Base-by-base conservation (phyloP, 2,888 invertebrate species). In the Scrobipalpa costella region DNA sequence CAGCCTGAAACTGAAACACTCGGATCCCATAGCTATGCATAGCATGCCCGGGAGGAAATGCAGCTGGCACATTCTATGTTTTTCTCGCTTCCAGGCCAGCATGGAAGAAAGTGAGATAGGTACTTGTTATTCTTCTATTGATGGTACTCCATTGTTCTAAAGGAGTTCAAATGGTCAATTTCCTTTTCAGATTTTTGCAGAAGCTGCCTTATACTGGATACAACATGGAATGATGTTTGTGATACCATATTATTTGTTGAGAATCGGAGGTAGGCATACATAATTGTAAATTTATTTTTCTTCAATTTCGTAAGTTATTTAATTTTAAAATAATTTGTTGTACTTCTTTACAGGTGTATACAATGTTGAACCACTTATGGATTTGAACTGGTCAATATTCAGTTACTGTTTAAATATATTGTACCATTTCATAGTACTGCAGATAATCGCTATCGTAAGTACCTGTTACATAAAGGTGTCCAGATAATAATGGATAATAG, bases 191-290 rank as follows among this genome's bases (percentile, higher is more conserved):
- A 94, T 98, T 82, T 96, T 97, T 71, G 96, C 97, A 81, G 99
- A 99, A 90, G 96, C 96, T 78, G 95, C 97, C 69, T 94, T 97
- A 64, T 99, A 99, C 88, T 99, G 97, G 94, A 95, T 98, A 80
- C 99, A 99, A 88, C 99, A 99, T 92, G 95, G 96, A 70, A 94
- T 98, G 93, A 98, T 99, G 95, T 94, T 98, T 86, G 94, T 98
- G 64, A 97, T 98, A 90, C 98, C 98, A 70, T 96, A 97, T 86
- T 98, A 98, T 87, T 94, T 99, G 67, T 92, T 98, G 79, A 94
- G 95, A 85, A 93, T 95, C 82, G 96, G 97, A 92, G 98, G 98
- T 97, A 93, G 90, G 83, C 17, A 21, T 7, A 27, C 11, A 52
- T 52, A 13, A 52, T 52, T 21, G 2, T 13, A 27, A 1, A 8